Evolutionary conservation across 1,140 invertebrate species (phyloP).

Genomic region (Lucilia sericata): DNA sequence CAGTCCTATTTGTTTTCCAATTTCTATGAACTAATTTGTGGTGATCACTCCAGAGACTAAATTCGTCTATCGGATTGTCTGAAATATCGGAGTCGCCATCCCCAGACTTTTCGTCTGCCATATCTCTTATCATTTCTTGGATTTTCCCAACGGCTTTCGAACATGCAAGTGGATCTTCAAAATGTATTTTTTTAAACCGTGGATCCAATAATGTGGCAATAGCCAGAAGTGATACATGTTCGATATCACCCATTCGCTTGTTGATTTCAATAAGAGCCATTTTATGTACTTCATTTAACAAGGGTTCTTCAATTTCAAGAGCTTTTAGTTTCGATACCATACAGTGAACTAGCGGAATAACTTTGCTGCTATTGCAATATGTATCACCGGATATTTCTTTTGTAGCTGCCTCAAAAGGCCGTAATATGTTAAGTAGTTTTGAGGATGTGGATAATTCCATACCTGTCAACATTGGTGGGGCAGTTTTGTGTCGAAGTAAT

Average conservation of each 20-base stretch:
- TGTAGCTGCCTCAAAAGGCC: too few species aligned
- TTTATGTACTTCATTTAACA: conserved; percentile 50
- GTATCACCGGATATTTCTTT: conserved; percentile 67
- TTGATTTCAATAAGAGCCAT: conserved; percentile 53
- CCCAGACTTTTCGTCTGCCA: not conserved
- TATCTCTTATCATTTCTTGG: conserved; percentile 8
- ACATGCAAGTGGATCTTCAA: not conserved
- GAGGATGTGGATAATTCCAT: too few species aligned
- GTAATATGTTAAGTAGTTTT: too few species aligned
- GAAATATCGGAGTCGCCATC: not conserved
- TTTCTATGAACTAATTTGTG: conserved; percentile 1
- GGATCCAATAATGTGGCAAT: conserved; percentile 30
- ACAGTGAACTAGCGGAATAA: conserved; percentile 64
- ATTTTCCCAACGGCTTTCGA: not conserved
- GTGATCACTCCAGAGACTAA: not conserved
- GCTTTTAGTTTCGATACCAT: conserved; percentile 46
- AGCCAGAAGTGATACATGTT: conserved; percentile 48
- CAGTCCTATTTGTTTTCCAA: conserved; percentile 18
- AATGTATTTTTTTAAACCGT: conserved; percentile 15
- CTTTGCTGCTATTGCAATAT: conserved; percentile 60
- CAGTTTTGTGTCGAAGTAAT: too few species aligned
- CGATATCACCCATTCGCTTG: conserved; percentile 56
- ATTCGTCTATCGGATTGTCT: not conserved
- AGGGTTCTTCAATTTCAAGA: conserved; percentile 50
- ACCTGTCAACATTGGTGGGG: too few species aligned